Base-by-base conservation (phyloP, 2,888 invertebrate genomes). In the Malacosoma neustria region DNA sequence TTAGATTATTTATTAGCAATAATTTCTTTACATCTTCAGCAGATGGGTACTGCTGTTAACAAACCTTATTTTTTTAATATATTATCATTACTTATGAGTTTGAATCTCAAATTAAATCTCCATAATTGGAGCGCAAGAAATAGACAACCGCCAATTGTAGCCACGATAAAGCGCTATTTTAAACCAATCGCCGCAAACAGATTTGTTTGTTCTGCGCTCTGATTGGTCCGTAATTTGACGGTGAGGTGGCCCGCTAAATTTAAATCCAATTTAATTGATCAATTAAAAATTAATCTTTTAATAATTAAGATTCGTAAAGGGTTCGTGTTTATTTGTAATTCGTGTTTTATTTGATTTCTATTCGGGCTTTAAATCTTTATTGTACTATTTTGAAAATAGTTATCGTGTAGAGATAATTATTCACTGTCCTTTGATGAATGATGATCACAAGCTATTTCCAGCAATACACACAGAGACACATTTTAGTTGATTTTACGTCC, bases 361-460 rank as follows among this genome's bases (percentile, higher is more conserved):
- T 14, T 13, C 48, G 61, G 66, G 68, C 67, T 62, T 55, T 51
- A 51, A 58, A 66, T 68, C 72, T 81, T 79, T 79, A 72, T 72
- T 68, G 54, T 61, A 72, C 81, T 82, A 82, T 82, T 82, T 77
- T 42, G 65, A 52, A 79, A 81, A 81, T 81, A 82, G 82, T 77
- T 61, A 42, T 13, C 43, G 47, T 49, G 64, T 77, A 72, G 80
- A 77, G 79, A 22, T 22, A 2, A 22, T 22, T 22, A 22, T n/a
- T n/a, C n/a, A n/a, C n/a, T n/a, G n/a, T n/a, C n/a, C n/a, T n/a
- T n/a, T n/a, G n/a, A n/a, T n/a, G n/a, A n/a, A n/a, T n/a, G n/a
- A n/a, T n/a, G n/a, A n/a, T n/a, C n/a, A n/a, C n/a, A n/a, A n/a
- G n/a, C n/a, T n/a, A n/a, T n/a, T n/a, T n/a, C n/a, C n/a, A n/a